Conservation (phyloP, 2,797 vertebrate species). For the Monodelphis domestica region DNA sequence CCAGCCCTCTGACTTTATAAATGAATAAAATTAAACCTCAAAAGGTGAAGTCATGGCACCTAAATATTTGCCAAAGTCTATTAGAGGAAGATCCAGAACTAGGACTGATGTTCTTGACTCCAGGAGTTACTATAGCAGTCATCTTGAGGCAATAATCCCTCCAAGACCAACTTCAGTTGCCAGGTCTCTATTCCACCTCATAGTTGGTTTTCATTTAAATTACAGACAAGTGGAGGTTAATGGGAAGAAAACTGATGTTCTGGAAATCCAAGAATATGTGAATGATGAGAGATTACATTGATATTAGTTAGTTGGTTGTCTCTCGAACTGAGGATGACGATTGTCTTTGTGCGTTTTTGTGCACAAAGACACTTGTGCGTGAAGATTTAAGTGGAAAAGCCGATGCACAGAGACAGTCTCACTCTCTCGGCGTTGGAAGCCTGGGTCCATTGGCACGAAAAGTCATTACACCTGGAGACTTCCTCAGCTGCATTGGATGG, state of each 20-base stretch:
- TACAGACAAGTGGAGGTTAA: not conserved
- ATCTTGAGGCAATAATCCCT: not conserved
- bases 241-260: not conserved
- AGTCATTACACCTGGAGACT: no score
- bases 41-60: not conserved
- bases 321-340: no score
- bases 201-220: not conserved
- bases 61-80: not conserved
- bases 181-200: not conserved
- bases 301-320: no score
- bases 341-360: no score
- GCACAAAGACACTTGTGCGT: no score
- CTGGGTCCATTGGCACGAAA: no score
- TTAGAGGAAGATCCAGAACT: not conserved
- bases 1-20: no score
- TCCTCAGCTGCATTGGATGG: no score
- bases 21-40: not conserved
- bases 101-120: not conserved
- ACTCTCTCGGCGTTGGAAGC: no score
- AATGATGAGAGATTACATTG: not conserved
- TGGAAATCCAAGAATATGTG: not conserved
- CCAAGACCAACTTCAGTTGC: not conserved
- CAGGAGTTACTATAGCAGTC: not conserved
- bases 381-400: no score
- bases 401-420: no score